phyloP scores from a whole-genome alignment of 2,113 vertebrate genomes.

The Cepphus grylle region DNA sequence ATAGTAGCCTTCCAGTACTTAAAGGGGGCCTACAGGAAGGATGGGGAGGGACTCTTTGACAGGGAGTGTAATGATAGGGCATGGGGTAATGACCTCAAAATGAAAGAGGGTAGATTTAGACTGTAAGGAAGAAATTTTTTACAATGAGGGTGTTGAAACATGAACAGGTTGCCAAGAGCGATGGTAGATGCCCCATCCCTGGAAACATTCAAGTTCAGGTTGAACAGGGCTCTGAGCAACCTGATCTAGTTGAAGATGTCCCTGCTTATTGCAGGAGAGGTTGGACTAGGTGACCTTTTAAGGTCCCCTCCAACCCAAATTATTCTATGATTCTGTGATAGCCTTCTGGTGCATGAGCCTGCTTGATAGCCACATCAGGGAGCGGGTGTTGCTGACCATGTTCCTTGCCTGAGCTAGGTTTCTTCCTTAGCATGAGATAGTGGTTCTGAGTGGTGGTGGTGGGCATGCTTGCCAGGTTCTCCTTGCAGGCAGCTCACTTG shows the following conservation, averaged over 20 bases:
- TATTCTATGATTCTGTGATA: not conserved
- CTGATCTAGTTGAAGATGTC: not conserved
- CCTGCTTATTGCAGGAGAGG: not conserved
- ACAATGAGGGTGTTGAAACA: not conserved
- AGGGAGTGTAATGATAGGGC: too few species aligned
- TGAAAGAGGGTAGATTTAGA: not conserved
- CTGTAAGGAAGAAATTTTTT: not conserved
- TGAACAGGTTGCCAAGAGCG: not conserved
- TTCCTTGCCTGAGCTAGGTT: not conserved
- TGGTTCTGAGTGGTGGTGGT: not conserved
- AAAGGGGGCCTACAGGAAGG: not conserved
- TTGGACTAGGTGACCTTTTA: not conserved
- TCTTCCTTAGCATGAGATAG: fast-evolving
- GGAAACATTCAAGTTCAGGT: not conserved
- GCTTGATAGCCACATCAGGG: fast-evolving
- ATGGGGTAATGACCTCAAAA: not conserved
- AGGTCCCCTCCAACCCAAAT: not conserved
- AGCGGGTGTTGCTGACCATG: fast-evolving
- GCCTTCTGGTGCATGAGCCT: fast-evolving
- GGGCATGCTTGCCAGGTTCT: not conserved
- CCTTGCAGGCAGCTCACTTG: not conserved
- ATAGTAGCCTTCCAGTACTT: not conserved
- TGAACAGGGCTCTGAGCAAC: not conserved
- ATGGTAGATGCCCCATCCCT: not conserved
- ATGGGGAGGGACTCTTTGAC: too few species aligned